phyloP scores from a whole-genome alignment of 1,140 invertebrate species.

The Drosophila lacertosa region DNA sequence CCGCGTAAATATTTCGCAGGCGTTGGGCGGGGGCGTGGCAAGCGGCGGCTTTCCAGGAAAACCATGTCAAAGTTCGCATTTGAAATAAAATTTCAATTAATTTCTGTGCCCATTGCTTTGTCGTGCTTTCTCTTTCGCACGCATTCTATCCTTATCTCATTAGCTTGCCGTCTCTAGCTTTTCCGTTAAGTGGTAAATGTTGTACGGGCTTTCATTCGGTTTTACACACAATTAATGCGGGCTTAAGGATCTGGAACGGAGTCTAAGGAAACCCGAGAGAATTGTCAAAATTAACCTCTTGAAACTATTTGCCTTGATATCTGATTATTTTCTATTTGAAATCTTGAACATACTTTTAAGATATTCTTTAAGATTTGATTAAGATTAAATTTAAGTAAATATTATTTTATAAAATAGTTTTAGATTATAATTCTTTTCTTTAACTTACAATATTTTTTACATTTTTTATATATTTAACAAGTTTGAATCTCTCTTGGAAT shows the following conservation, averaged over 20 bases:
- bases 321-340: too few relatives aligned
- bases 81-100: constrained; percentile 72
- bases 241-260: constrained; percentile 22
- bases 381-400: too few relatives aligned
- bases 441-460: too few relatives aligned
- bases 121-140: neutral
- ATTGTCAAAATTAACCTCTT: neutral
- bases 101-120: constrained; percentile 45
- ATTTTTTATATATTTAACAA: neutral
- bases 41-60: constrained; percentile 51
- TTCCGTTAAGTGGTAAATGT: constrained; percentile 12
- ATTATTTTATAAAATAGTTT: too few relatives aligned
- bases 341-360: too few relatives aligned
- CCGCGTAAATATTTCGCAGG: constrained; percentile 57
- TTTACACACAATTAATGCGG: constrained; percentile 19
- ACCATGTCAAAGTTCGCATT: constrained; percentile 65
- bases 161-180: neutral
- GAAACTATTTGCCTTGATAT: too few relatives aligned
- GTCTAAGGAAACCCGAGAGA: neutral
- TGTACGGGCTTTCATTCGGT: constrained; percentile 2
- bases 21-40: constrained; percentile 15
- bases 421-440: too few relatives aligned
- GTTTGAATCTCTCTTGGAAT: neutral
- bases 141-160: constrained; percentile 8
- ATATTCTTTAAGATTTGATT: too few relatives aligned